These are phyloP conservation scores for Rallus crepitans DNA, from an alignment of 2,797 vertebrate species.

Conservation along the genomic window DNA sequence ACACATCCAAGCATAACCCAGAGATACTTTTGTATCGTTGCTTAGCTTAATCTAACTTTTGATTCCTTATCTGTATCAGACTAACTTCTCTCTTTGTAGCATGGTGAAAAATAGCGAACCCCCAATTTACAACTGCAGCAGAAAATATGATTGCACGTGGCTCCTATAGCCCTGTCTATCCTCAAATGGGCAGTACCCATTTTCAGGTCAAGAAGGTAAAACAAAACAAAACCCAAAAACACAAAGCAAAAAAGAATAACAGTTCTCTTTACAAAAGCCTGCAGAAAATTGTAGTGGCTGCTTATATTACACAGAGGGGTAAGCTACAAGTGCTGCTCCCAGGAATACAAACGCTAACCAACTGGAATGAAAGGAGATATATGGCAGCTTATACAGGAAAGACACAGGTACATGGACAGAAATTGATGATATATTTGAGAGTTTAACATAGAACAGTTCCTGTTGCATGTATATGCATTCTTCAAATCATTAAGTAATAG, in stretches of 20 bases:
- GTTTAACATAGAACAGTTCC: background rate
- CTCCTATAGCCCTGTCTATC: background rate
- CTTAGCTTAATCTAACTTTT: background rate
- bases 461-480: background rate
- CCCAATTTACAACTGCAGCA: background rate
- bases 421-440: background rate
- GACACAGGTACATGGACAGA: background rate
- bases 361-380: background rate
- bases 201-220: background rate
- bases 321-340: background rate
- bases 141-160: background rate
- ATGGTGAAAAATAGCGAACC: background rate
- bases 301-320: background rate
- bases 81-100: background rate
- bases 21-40: background rate
- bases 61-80: background rate
- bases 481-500: background rate
- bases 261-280: background rate
- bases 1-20: background rate
- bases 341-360: background rate
- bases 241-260: background rate
- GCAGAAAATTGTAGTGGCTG: background rate
- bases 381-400: background rate
- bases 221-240: background rate
- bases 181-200: background rate